Conservation (phyloP, 2,113 vertebrate species). For the Pluvianellus socialis region DNA sequence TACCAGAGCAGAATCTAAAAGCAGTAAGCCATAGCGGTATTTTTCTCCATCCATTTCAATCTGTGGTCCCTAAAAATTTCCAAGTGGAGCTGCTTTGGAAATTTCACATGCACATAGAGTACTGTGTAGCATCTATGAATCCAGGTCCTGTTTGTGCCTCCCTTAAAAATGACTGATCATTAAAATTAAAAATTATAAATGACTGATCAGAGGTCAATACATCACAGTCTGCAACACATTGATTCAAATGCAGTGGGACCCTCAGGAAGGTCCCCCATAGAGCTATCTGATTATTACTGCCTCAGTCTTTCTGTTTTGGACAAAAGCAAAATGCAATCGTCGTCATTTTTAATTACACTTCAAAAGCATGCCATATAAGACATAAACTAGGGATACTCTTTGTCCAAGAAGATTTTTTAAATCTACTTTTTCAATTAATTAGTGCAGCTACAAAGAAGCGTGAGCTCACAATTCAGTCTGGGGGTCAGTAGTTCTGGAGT, state of each 20-base stretch:
- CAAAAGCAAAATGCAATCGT: neutral
- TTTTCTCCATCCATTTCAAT: neutral
- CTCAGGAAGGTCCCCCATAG: neutral
- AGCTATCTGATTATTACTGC: neutral
- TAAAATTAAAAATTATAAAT: neutral
- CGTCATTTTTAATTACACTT: neutral
- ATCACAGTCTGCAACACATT: neutral
- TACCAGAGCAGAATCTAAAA: neutral
- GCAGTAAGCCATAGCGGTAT: neutral
- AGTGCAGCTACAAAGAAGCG: neutral
- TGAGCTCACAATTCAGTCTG: neutral
- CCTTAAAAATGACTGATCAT: neutral
- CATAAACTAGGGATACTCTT: neutral
- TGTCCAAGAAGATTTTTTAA: neutral
- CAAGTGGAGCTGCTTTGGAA: neutral
- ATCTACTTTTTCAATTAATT: neutral
- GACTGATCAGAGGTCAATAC: neutral
- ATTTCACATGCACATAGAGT: neutral
- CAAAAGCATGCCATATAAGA: neutral
- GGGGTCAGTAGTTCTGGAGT: neutral
- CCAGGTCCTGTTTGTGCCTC: neutral
- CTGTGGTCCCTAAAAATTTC: neutral
- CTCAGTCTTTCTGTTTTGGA: neutral
- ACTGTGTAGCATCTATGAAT: neutral
- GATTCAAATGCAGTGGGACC: neutral